These are phyloP conservation scores for Agriotes lineatus DNA, from an alignment of 2,888 invertebrate genomes.

Conservation along the genomic window DNA sequence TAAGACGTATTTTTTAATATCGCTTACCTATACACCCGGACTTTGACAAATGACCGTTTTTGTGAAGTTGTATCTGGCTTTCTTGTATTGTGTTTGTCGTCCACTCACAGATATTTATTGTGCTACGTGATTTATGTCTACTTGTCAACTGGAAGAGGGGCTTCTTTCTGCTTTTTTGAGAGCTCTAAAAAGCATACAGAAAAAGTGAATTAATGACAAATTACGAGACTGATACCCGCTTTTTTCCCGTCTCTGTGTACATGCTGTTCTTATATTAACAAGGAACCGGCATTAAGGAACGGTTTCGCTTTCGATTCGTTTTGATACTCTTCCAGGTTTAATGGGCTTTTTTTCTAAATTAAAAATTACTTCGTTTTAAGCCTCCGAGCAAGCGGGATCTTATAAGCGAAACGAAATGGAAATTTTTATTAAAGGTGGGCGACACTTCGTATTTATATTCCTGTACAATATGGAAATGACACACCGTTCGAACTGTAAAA, in stretches of 20 bases:
- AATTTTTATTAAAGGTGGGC: too few relatives aligned
- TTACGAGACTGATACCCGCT: slow-evolving; percentile 52
- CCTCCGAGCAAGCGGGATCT: neutral
- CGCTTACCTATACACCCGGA: slow-evolving; percentile 50
- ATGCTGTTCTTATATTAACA: slow-evolving; percentile 6
- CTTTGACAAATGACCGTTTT: slow-evolving; percentile 56
- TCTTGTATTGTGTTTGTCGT: slow-evolving; percentile 61
- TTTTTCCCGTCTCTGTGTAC: slow-evolving; percentile 17
- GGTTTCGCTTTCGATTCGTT: neutral
- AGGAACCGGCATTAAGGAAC: slow-evolving; percentile 1
- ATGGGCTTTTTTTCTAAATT: neutral
- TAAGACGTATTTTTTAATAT: slow-evolving; percentile 58
- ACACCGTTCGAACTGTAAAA: too few relatives aligned
- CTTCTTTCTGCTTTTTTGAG: slow-evolving; percentile 46
- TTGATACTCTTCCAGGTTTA: neutral
- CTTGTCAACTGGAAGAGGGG: slow-evolving; percentile 52
- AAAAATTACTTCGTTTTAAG: neutral
- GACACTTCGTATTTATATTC: too few relatives aligned
- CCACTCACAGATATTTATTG: slow-evolving; percentile 61
- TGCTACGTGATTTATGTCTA: slow-evolving; percentile 57
- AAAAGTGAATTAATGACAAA: slow-evolving; percentile 57
- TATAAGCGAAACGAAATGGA: too few relatives aligned
- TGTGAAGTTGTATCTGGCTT: slow-evolving; percentile 47
- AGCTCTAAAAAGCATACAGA: slow-evolving; percentile 52
- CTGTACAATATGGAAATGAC: too few relatives aligned